A percentile compares a stretch with the other conserved stretches of the same genome.
Conservation (phyloP, 1,140 invertebrate species). For the Nasonia vitripennis region DNA sequence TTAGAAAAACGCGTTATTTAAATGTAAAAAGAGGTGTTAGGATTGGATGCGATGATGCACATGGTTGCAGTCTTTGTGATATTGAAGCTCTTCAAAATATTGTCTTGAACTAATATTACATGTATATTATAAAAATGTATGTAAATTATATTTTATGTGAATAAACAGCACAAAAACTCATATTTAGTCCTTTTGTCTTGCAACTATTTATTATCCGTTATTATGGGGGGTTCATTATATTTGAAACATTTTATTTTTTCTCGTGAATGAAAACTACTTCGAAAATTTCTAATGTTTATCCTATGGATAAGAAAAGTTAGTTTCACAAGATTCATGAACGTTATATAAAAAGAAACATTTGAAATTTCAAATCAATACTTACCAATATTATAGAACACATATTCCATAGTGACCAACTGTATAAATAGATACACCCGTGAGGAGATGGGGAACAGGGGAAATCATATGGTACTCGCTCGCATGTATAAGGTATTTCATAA, state of each 20-base stretch:
- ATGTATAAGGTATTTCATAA: no score
- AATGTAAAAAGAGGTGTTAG: neutral
- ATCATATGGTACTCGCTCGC: neutral
- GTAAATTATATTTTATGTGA: constrained; percentile 43
- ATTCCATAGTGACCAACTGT: no score
- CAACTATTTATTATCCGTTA: neutral
- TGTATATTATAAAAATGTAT: constrained; percentile 26
- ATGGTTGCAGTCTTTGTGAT: constrained; percentile 10
- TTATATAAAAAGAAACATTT: no score
- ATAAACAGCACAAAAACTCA: constrained; percentile 15
- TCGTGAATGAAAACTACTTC: no score
- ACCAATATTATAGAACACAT: no score
- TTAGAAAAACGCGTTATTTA: neutral
- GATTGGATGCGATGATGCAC: neutral
- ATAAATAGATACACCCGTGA: no score
- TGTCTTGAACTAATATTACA: neutral
- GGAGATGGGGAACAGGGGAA: neutral
- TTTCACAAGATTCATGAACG: no score
- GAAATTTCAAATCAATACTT: no score
- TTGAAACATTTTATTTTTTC: neutral
- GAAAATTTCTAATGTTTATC: no score
- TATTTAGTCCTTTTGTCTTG: neutral
- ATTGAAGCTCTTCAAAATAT: constrained; percentile 13
- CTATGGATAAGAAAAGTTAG: no score
- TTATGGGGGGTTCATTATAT: neutral